These are phyloP conservation scores for Ciona savignyi DNA, from an alignment of 23 tunicate genomes.

Conservation along the genomic window DNA sequence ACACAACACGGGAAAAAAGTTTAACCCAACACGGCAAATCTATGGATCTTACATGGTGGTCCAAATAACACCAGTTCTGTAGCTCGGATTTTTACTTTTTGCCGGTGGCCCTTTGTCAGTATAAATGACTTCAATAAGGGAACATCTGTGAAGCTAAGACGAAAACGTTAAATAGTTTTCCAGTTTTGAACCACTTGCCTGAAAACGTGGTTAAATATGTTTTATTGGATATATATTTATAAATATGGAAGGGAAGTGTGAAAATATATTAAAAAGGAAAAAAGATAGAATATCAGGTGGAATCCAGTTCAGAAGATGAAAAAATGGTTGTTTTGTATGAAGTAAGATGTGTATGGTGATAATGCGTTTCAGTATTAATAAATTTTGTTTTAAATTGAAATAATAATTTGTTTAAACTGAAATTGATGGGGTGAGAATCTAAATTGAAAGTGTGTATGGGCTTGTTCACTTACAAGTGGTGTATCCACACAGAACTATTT, in stretches of 20 bases:
- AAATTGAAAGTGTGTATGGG: background rate
- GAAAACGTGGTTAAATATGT: too few species aligned
- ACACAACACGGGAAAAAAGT: background rate
- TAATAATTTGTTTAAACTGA: background rate
- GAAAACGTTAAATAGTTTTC: too few species aligned
- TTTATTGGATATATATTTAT: too few species aligned
- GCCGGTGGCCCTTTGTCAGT: slow-evolving; percentile 9
- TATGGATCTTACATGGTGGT: slow-evolving; percentile 47
- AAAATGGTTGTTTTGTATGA: background rate
- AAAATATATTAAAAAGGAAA: background rate
- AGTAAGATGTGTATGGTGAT: background rate
- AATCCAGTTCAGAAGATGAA: background rate
- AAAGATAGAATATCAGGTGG: background rate
- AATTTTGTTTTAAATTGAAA: too few species aligned
- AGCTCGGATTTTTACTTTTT: slow-evolving; percentile 43
- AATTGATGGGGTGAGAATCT: background rate
- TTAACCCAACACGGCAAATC: background rate
- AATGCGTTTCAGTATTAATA: too few species aligned
- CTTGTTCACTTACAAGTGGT: slow-evolving; percentile 36
- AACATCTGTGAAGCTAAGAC: background rate
- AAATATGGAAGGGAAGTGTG: too few species aligned
- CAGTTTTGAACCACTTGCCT: too few species aligned
- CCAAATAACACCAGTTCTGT: slow-evolving; percentile 73
- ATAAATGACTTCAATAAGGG: background rate
- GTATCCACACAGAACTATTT: slow-evolving; percentile 67